A percentile compares a stretch with the other conserved stretches of the same genome.
Evolutionary conservation across 2,797 vertebrate species (phyloP).

Genomic region (Gorsachius magnificus): DNA sequence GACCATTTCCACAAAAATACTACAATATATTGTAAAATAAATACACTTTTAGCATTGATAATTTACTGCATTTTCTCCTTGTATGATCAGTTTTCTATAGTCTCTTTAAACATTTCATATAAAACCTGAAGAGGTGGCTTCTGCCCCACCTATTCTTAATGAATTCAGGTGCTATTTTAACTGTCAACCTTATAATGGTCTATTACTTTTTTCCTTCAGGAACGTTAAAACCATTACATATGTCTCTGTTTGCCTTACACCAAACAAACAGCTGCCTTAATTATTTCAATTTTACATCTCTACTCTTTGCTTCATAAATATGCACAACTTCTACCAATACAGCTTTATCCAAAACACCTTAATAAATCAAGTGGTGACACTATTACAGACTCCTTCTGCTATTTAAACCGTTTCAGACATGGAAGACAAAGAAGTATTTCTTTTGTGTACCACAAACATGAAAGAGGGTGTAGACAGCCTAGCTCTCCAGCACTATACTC

Average conservation of each 20-base stretch:
- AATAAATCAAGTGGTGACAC: neutral
- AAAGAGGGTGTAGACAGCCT: neutral
- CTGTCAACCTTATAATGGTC: neutral
- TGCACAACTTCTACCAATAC: neutral
- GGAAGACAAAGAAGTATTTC: neutral
- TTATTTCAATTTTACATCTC: neutral
- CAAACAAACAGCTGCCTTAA: neutral
- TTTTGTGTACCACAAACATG: neutral
- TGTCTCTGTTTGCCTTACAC: neutral
- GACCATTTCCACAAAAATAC: neutral
- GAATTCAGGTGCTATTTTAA: conserved; percentile 7
- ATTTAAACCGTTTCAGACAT: neutral
- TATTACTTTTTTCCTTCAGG: neutral
- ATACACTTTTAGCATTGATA: neutral
- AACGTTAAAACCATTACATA: neutral
- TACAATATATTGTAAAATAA: neutral
- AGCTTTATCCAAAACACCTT: neutral
- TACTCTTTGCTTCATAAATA: conserved; percentile 7
- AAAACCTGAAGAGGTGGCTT: neutral
- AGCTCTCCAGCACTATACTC: neutral
- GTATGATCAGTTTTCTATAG: neutral
- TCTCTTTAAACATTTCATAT: neutral
- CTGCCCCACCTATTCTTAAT: neutral
- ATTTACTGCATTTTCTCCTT: neutral
- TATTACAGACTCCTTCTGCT: neutral